Base-by-base conservation (phyloP, 2,797 vertebrate genomes). In the Coccyzus lansbergi region DNA sequence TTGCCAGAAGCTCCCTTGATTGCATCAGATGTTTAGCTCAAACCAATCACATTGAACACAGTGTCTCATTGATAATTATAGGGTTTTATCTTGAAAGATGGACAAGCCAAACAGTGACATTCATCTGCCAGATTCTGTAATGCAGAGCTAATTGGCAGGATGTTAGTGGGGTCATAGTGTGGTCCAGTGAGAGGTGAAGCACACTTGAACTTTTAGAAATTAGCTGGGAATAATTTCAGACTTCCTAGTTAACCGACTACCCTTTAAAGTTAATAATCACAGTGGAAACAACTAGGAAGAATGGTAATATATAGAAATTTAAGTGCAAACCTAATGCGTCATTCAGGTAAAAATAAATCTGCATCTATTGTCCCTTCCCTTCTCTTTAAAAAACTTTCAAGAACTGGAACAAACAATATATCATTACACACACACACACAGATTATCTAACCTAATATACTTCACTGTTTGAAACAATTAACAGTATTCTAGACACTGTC, bases 1-100 rank as follows among this genome's bases (percentile, higher is more conserved):
- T 92, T 95, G 85, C 91, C 49, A 86, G 69, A 67, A 88, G 16
- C 44, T 96, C 95, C 94, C 94, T 93, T 91, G 93, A 84, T 83
- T 93, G 67, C 63, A 80, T 83, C 92, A 94, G 70, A 28, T 77
- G 46, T 75, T 90, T 71, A 88, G 31, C 40, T 90, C 69, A 92
- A 88, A 89, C 83, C 79, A 86, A 78, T 86, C 78, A 77, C 69
- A 78, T 6, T 91, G 90, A 90, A 88, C 62, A 63, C 16, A 28
- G 15, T 48, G 56, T 76, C 72, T 96, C 72, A 48, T 67, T 85
- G 84, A 59, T 89, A 94, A 92, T 93, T 92, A 71, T 9, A 83
- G 34, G 10, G 74, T 84, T 88, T 87, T 65, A 78, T 81, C 58
- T 92, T 38, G 82, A 90, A 96, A 76, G 72, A 86, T 53, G 80